These are phyloP conservation scores for Trichomalopsis sarcophagae DNA, from an alignment of 1,140 invertebrate genomes.

Conservation along the genomic window DNA sequence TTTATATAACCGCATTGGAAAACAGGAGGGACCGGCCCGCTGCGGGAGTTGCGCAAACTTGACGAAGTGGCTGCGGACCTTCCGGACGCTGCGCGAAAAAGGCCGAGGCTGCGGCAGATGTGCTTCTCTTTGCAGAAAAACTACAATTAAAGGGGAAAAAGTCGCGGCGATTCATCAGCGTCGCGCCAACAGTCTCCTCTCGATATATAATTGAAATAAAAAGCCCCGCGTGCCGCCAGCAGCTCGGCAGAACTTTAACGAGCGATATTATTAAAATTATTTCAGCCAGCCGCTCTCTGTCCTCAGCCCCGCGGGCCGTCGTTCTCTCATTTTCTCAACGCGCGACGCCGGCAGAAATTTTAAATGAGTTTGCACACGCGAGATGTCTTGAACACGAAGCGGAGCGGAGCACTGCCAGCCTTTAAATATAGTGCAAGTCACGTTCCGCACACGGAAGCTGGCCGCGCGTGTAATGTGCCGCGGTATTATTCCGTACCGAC, in stretches of 20 bases:
- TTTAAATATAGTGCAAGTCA: constrained; percentile 50
- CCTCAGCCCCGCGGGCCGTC: not conserved
- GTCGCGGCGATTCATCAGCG: not conserved
- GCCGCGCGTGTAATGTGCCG: constrained; percentile 57
- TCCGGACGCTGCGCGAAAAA: not conserved
- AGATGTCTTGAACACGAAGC: constrained; percentile 44
- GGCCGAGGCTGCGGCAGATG: not conserved
- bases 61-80: not conserved
- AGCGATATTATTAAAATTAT: constrained; percentile 50
- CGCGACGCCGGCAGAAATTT: constrained; percentile 22
- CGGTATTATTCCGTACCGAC: constrained; percentile 55
- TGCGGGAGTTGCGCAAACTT: constrained; percentile 17
- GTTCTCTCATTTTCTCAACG: constrained; percentile 3
- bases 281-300: constrained; percentile 9
- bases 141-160: not conserved
- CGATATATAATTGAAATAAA: constrained; percentile 42
- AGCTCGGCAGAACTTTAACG: constrained; percentile 30
- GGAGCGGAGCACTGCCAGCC: constrained; percentile 12
- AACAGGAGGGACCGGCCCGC: constrained; percentile 10
- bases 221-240: too few species aligned
- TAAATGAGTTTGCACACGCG: constrained; percentile 51
- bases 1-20: constrained; percentile 48
- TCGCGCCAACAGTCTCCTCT: not conserved
- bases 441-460: constrained; percentile 55
- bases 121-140: too few species aligned